Evolutionary conservation across 1,140 invertebrate genomes (phyloP).

Genomic region (Neoseiulus cucumeris): DNA sequence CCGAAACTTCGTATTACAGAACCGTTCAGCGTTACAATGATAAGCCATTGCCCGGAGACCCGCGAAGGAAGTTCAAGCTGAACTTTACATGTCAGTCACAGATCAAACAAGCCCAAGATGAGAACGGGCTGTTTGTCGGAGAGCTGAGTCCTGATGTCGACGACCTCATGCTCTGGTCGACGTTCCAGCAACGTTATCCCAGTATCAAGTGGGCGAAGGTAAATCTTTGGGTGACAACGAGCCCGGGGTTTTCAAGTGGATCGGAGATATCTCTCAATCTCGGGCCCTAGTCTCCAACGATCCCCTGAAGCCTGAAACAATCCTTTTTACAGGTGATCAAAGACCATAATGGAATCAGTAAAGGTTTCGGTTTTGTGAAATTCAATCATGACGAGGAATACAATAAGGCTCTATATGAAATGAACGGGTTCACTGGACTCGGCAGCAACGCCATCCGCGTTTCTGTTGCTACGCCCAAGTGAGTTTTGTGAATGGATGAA

Average conservation of each 20-base stretch:
- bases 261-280: background rate
- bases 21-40: conserved; percentile 6
- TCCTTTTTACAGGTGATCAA: conserved; percentile 46
- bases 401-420: conserved; percentile 57
- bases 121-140: conserved; percentile 57
- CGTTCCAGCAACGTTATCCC: conserved; percentile 72
- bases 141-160: conserved; percentile 87
- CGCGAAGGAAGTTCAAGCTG: background rate
- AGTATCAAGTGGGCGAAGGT: conserved; percentile 85
- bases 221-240: conserved; percentile 16
- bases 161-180: conserved; percentile 75
- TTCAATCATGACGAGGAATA: conserved; percentile 87
- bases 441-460: conserved; percentile 67
- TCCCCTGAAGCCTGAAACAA: conserved; percentile 10
- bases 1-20: background rate
- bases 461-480: conserved; percentile 62
- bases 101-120: conserved; percentile 1
- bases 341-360: conserved; percentile 66
- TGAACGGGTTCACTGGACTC: conserved; percentile 32
- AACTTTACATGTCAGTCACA: conserved; percentile 8
- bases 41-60: background rate
- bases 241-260: conserved; percentile 6
- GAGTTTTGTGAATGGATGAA: background rate
- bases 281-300: background rate
- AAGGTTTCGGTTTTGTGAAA: conserved; percentile 89